Conservation (phyloP, 2,113 vertebrate species). For the Ranitomeya imitator region DNA sequence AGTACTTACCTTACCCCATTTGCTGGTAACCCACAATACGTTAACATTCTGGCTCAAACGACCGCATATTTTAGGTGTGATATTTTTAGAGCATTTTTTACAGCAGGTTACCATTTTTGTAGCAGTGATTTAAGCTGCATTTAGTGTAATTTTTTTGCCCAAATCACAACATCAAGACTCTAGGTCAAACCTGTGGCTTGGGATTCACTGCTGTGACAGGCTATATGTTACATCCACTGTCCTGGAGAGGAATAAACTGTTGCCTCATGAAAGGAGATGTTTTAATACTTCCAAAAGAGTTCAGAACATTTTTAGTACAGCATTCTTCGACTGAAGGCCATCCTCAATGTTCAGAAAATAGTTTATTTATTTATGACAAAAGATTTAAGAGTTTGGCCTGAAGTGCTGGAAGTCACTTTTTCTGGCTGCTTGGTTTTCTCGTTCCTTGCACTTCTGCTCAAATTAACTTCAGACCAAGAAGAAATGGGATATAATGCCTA, state of each 20-base stretch:
- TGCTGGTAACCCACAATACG: too few relatives aligned
- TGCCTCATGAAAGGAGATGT: not conserved
- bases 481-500: conserved; percentile 64
- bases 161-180: too few relatives aligned
- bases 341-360: conserved; percentile 22
- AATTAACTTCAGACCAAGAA: conserved; percentile 68
- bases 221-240: not conserved
- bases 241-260: not conserved
- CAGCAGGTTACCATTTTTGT: too few relatives aligned
- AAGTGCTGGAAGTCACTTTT: conserved; percentile 65
- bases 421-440: conserved; percentile 66
- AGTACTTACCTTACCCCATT: too few relatives aligned
- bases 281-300: not conserved
- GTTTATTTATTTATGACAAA: conserved; percentile 31
- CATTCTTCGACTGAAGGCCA: conserved; percentile 1
- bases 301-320: not conserved
- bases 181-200: too few relatives aligned
- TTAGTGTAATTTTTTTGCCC: too few relatives aligned
- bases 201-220: not conserved
- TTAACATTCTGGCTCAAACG: too few relatives aligned
- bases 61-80: too few relatives aligned
- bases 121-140: too few relatives aligned
- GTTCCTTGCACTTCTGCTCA: conserved; percentile 62
- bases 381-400: conserved; percentile 60
- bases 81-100: too few relatives aligned